Conservation (phyloP, 2,888 invertebrate species). For the Phymatocera aterrima region DNA sequence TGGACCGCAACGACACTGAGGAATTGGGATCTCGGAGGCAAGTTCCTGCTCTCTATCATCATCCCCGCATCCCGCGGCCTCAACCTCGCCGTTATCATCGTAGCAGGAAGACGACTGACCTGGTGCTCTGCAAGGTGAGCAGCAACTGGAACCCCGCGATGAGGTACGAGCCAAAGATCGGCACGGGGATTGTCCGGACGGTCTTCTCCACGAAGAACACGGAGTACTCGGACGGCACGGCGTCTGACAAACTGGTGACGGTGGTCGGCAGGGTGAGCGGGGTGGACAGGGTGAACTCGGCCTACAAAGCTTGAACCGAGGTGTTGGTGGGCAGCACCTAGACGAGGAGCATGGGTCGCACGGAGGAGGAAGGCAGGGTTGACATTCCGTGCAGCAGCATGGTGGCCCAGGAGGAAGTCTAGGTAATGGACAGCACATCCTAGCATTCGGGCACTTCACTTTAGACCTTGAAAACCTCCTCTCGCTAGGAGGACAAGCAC, state of each 20-base stretch:
- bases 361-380: constrained; percentile 55
- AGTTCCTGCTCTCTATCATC: constrained; percentile 52
- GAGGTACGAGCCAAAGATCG: constrained; percentile 39
- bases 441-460: constrained; percentile 57
- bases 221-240: constrained; percentile 49
- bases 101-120: constrained; percentile 49
- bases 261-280: constrained; percentile 51
- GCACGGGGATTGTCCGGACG: constrained; percentile 43
- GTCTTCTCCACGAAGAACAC: constrained; percentile 51
- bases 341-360: constrained; percentile 57
- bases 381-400: constrained; percentile 56
- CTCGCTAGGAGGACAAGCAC: constrained; percentile 63
- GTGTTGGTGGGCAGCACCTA: constrained; percentile 51
- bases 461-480: constrained; percentile 58
- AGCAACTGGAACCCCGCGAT: constrained; percentile 40
- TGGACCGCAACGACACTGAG: constrained; percentile 46
- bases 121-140: constrained; percentile 48
- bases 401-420: constrained; percentile 56
- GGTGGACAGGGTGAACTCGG: constrained; percentile 48
- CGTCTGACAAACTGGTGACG: constrained; percentile 19
- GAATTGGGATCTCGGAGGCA: constrained; percentile 17
- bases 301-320: constrained; percentile 48
- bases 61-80: constrained; percentile 45
- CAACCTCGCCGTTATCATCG: constrained; percentile 28
- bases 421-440: constrained; percentile 57